Base-by-base conservation (phyloP, 2,888 invertebrate genomes). In the Drosophila birchii region DNA sequence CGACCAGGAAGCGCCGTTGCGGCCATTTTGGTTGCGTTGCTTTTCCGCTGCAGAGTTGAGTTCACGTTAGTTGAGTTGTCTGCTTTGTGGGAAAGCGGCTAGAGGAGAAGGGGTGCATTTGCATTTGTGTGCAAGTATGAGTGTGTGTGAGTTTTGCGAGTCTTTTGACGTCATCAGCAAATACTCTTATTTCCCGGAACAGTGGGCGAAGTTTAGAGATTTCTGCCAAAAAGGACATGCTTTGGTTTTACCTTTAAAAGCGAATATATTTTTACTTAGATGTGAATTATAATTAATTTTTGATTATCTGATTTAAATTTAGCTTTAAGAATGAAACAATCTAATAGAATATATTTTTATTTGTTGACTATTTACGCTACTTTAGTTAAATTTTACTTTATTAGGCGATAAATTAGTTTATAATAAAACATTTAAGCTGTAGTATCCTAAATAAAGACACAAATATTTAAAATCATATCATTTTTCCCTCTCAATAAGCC, bases 121-220 rank as follows among this genome's bases (percentile, higher is more conserved):
- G 86, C 83, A 83, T 80, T 80, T 83, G 68, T 67, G 57, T 26
- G 47, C 23, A 7, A 38, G 53, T 36, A n/a, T 51, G 32, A 38
- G 32, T 54, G 12, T 69, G 41, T 47, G 45, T 39, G 54, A 23
- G 63, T 45, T 43, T 43, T 47, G 32, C 45, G 32, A 57, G 71
- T 73, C 77, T 76, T 63, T 76, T 86, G 88, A 86, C 85, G 85
- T 86, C 85, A 86, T 81, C 79, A 81, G 74, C 76, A 75, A 64
- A 56, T 56, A 41, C 53, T 63, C 51, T 53, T 53, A 36, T 63
- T 74, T 47, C 61, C 57, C 45, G 43, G 45, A 38, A 51, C 77
- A 29, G 23, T 34, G 57, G 34, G 57, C 16, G 9, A 36, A 23
- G 1, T 6, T 1, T 16, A 1, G 12, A 4, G 7, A 1, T 14